These are phyloP conservation scores for Argopecten irradians DNA, from an alignment of 1,140 invertebrate genomes.

Conservation along the genomic window DNA sequence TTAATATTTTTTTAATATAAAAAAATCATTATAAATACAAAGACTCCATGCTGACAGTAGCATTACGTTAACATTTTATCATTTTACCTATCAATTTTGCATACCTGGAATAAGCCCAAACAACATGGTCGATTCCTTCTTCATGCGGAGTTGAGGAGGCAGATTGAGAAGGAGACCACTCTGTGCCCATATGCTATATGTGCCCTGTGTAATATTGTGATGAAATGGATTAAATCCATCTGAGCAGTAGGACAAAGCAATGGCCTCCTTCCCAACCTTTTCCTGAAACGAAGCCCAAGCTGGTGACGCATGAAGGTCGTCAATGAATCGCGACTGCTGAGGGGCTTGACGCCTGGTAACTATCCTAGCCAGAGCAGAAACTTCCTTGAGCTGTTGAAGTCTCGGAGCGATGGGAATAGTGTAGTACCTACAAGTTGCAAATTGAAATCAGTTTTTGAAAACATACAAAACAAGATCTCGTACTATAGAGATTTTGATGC, in stretches of 20 bases:
- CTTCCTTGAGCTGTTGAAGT: neutral
- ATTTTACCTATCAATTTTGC: no score
- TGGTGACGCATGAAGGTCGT: neutral
- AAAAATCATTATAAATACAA: no score
- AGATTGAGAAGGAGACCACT: neutral
- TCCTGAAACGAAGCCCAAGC: neutral
- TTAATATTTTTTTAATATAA: no score
- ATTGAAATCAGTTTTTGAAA: no score
- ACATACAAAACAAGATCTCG: no score
- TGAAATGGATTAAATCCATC: conserved; percentile 34
- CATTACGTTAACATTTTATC: no score
- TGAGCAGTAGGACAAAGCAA: conserved; percentile 19
- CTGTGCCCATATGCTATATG: conserved; percentile 31
- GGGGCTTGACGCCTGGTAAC: no score
- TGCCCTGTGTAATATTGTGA: neutral
- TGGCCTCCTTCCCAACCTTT: neutral
- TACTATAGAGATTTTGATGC: no score
- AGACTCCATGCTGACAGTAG: no score
- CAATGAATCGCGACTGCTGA: neutral
- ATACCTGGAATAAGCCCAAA: no score
- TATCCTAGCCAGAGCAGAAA: neutral
- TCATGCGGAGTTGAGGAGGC: no score
- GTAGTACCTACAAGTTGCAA: neutral
- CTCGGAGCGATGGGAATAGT: conserved; percentile 4
- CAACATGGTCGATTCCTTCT: no score